Percentiles rank a stretch among this genome's conserved stretches.
Conservation (phyloP, 2,797 vertebrate genomes). For the Melanogrammus aeglefinus region DNA sequence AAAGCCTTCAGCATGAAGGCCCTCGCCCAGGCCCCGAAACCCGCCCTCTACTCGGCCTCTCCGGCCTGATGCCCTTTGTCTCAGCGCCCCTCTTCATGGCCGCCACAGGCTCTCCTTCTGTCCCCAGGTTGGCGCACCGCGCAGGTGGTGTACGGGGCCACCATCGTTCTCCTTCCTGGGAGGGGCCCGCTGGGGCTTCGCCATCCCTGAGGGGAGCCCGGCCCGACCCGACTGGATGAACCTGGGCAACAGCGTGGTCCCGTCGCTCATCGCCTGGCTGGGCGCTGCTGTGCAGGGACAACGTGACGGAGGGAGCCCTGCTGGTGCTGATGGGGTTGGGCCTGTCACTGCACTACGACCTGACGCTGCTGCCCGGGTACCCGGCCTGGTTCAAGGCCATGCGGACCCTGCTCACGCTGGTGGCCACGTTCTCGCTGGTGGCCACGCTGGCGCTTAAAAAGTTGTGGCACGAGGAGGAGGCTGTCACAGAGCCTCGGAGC, state of each 20-base stretch:
- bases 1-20: conserved; percentile 59
- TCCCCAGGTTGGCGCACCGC: conserved; percentile 79
- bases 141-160: conserved; percentile 83
- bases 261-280: conserved; percentile 81
- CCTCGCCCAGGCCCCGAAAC: conserved; percentile 78
- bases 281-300: conserved; percentile 80
- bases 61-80: conserved; percentile 83
- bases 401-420: conserved; percentile 77
- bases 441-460: conserved; percentile 70
- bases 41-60: conserved; percentile 81
- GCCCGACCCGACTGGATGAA: conserved; percentile 88
- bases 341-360: conserved; percentile 82
- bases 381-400: conserved; percentile 89
- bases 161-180: conserved; percentile 87
- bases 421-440: conserved; percentile 80
- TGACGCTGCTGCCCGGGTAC: conserved; percentile 83
- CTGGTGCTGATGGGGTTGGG: conserved; percentile 81
- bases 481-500: conserved; percentile 38
- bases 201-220: conserved; percentile 82
- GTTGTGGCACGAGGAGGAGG: conserved; percentile 69
- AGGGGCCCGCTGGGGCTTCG: conserved; percentile 90
- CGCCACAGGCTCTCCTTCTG: conserved; percentile 74
- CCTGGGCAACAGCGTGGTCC: conserved; percentile 79
- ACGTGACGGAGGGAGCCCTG: conserved; percentile 62
- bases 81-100: conserved; percentile 81